These are phyloP conservation scores for Myiozetetes cayanensis DNA, from an alignment of 2,113 vertebrate species.

Conservation along the genomic window DNA sequence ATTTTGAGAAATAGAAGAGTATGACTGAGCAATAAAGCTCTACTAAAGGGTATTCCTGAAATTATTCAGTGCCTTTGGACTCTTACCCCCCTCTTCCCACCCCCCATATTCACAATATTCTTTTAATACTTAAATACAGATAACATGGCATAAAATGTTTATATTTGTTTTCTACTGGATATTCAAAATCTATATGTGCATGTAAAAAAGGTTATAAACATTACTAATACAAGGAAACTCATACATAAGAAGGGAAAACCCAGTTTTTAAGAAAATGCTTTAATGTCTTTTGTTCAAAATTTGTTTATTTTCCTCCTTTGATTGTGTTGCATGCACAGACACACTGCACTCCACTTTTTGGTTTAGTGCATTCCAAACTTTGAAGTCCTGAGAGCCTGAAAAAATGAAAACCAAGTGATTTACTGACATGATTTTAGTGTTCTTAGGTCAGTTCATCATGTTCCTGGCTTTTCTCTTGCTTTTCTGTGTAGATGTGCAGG, in stretches of 20 bases:
- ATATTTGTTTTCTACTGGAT: neutral
- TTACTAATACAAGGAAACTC: neutral
- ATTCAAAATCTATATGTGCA: neutral
- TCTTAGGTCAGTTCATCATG: conserved; percentile 38
- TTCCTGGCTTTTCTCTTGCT: conserved; percentile 57
- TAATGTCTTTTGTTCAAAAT: neutral
- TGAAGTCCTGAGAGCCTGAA: neutral
- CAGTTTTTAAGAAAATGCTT: neutral
- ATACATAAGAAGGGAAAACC: neutral
- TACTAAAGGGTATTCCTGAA: neutral
- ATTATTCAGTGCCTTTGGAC: neutral
- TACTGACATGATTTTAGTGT: conserved; percentile 8
- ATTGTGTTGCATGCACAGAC: neutral
- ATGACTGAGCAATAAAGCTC: neutral
- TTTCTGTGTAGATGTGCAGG: neutral
- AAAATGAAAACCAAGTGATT: conserved; percentile 26
- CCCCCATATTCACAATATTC: rapidly evolving
- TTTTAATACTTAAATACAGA: neutral
- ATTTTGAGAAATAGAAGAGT: neutral
- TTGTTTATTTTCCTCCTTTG: neutral
- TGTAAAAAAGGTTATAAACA: neutral
- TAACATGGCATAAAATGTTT: neutral
- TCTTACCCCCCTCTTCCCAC: neutral
- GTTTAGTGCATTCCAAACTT: neutral
- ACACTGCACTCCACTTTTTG: neutral